Evolutionary conservation across 1,140 invertebrate species (phyloP), one percentile per base, ranked within the genome.

Genomic region (Zaprionus taronus): DNA sequence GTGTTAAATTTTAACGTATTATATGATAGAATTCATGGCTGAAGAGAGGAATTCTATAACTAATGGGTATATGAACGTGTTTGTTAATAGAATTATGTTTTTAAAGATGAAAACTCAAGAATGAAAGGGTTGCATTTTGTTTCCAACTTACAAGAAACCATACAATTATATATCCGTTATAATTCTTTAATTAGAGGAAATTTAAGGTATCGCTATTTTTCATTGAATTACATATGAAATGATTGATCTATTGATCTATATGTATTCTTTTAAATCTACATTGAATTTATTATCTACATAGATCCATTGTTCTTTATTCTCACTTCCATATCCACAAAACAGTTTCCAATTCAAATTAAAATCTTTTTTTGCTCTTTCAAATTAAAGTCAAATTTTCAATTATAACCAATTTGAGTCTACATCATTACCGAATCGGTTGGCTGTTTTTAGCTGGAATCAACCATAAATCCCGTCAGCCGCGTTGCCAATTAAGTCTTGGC

Each of bases 401-500:
- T 44, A 44, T 17, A 44, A 5, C 7, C n/a, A 44, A 47, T 17
- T 47, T 7, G 11, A 51, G 17, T 22, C 20, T 9, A 2, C 12
- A 9, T 51, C 17, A 51, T 24, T 12, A 22, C 9, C 15, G n/a
- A 17, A 1, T 17, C 5, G 1, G 41, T 51, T 51, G 47, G 12
- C 47, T 51, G 20, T 22, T 17, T 51, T 51, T 22, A 14, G 20
- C 22, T n/a, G 5, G 15, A 31, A 14, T 55, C 63, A 31, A n/a
- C 22, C 17, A 56, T 24, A 62, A 44, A 69, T 62, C 41, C 17
- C 15, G 24, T 24, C 20, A 47, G 41, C 24, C 34, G 47, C 12
- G 55, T 53, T 72, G 44, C 55, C 61, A 76, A 76, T 76, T 65
- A 76, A 60, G 68, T 60, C 62, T 69, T 57, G 58, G 51, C 65